phyloP scores from a whole-genome alignment of 1,140 invertebrate genomes.

The Gonatopus flavifemur region DNA sequence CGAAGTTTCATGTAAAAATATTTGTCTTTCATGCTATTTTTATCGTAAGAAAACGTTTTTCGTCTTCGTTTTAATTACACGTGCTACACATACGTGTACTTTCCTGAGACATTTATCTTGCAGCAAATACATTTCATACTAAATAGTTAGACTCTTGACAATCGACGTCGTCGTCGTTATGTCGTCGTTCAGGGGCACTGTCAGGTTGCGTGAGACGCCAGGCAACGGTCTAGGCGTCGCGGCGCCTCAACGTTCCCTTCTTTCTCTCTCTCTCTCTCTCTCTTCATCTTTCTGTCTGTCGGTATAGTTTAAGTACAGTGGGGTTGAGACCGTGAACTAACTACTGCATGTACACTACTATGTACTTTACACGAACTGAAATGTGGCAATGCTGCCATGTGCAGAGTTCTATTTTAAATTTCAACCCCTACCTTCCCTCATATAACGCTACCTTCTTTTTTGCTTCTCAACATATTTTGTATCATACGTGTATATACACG shows the following conservation, averaged over 20 bases:
- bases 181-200: conserved; percentile 1
- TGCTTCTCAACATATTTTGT: neutral
- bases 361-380: conserved; percentile 29
- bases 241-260: conserved; percentile 26
- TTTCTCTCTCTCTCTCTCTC: conserved; percentile 1
- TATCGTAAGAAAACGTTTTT: too few species aligned
- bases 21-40: too few species aligned
- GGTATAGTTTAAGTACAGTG: too few species aligned
- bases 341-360: too few species aligned
- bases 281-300: conserved; percentile 7
- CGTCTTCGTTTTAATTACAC: too few species aligned
- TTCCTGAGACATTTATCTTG: too few species aligned
- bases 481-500: neutral
- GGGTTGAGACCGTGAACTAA: conserved; percentile 2
- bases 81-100: too few species aligned
- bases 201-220: conserved; percentile 33
- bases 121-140: too few species aligned
- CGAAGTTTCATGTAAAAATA: too few species aligned
- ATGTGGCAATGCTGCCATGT: conserved; percentile 21
- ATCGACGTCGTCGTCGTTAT: neutral
- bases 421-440: conserved; percentile 22
- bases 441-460: too few species aligned
- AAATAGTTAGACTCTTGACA: neutral
- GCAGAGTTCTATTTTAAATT: conserved; percentile 37
- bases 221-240: conserved; percentile 33